A percentile compares a stretch with the other conserved stretches of the same genome.
Conservation (phyloP, 1,140 invertebrate genomes). For the Drosophila grimshawi region DNA sequence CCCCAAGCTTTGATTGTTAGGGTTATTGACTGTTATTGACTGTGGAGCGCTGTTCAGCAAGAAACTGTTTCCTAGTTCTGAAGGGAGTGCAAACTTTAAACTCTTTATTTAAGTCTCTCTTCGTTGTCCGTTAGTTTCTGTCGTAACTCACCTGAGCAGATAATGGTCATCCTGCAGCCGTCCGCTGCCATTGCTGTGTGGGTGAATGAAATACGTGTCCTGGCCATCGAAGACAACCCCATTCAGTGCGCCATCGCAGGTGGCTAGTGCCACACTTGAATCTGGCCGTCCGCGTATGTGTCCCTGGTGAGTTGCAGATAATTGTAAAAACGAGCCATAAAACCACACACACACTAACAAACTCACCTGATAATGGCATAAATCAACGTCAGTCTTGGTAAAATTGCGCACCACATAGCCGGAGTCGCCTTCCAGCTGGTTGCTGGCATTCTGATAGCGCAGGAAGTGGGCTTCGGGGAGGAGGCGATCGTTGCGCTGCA, state of each 20-base stretch:
- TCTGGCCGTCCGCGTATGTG: slow-evolving; percentile 88
- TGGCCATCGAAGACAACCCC: slow-evolving; percentile 93
- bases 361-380: slow-evolving; percentile 84
- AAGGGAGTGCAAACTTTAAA: too few relatives aligned
- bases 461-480: slow-evolving; percentile 90
- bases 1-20: too few relatives aligned
- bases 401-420: slow-evolving; percentile 86
- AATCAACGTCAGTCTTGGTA: slow-evolving; percentile 84
- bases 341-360: slow-evolving; percentile 2
- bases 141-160: slow-evolving; percentile 72
- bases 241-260: slow-evolving; percentile 91
- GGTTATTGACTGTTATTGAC: too few relatives aligned
- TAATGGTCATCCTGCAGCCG: slow-evolving; percentile 75
- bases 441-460: slow-evolving; percentile 88
- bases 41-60: too few relatives aligned
- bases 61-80: too few relatives aligned
- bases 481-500: slow-evolving; percentile 91
- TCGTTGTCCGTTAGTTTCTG: neutral
- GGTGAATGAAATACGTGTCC: slow-evolving; percentile 91
- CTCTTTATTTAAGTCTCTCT: neutral
- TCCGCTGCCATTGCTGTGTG: slow-evolving; percentile 66
- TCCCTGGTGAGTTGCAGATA: slow-evolving; percentile 85
- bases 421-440: slow-evolving; percentile 20
- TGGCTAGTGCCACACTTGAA: slow-evolving; percentile 94
- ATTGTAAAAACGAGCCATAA: slow-evolving; percentile 5